Conservation (phyloP, 2,797 vertebrate genomes). For the Tinamus major region DNA sequence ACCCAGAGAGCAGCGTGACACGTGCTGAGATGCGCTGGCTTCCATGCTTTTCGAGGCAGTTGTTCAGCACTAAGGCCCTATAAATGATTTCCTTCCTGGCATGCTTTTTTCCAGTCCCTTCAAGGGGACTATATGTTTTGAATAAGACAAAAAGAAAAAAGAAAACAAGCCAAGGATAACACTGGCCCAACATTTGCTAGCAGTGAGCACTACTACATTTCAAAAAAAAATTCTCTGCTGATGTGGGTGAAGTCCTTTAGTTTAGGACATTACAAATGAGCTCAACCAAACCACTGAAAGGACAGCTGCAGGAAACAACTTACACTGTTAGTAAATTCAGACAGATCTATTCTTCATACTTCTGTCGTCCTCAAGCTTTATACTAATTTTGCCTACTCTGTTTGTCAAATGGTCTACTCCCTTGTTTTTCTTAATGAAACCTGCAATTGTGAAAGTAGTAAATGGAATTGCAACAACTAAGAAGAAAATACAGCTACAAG, state of each 20-base stretch:
- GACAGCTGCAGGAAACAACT: neutral
- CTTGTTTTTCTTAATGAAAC: neutral
- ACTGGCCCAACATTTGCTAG: neutral
- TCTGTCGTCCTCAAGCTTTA: neutral
- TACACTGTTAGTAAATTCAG: neutral
- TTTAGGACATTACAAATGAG: neutral
- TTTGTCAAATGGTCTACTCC: neutral
- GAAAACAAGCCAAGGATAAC: neutral
- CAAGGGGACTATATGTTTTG: neutral
- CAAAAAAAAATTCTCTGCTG: neutral
- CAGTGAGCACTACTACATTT: neutral
- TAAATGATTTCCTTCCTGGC: neutral
- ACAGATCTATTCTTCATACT: neutral
- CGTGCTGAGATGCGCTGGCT: neutral
- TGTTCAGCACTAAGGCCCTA: neutral
- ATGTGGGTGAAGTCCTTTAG: neutral
- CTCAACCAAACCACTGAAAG: rapidly evolving
- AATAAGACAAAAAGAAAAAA: neutral
- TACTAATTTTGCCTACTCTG: neutral
- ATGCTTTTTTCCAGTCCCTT: conserved; percentile 15
- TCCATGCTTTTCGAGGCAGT: neutral
- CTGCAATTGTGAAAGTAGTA: neutral
- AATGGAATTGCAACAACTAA: neutral
- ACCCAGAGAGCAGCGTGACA: neutral
- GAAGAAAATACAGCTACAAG: neutral